Conservation (phyloP, 2,888 invertebrate genomes). For the Herminia tarsipennalis region DNA sequence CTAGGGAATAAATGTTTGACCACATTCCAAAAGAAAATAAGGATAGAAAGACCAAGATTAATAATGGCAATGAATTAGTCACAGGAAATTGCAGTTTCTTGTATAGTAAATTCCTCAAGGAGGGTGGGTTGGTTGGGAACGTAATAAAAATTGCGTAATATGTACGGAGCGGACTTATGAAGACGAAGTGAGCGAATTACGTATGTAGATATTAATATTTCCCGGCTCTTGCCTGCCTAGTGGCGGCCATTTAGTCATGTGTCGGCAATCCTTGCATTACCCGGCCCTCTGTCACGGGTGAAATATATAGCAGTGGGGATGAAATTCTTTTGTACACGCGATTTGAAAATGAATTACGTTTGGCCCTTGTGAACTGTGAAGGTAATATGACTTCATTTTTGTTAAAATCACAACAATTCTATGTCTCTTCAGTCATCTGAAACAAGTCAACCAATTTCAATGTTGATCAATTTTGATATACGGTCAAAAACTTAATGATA, state of each 20-base stretch:
- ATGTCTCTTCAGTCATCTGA: no score
- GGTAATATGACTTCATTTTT: no score
- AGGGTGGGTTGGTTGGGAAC: conserved; percentile 39
- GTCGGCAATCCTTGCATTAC: conserved; percentile 30
- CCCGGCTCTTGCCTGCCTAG: conserved; percentile 43
- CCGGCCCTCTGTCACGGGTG: conserved; percentile 30
- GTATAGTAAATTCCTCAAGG: conserved; percentile 70
- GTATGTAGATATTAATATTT: conserved; percentile 65
- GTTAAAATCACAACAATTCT: no score
- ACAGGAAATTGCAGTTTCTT: conserved; percentile 75
- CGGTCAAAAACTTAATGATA: no score
- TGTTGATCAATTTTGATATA: no score
- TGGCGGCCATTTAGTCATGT: conserved; percentile 43
- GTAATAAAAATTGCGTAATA: conserved; percentile 68
- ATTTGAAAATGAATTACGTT: not conserved
- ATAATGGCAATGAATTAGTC: conserved; percentile 72
- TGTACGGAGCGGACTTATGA: conserved; percentile 62
- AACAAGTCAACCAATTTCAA: no score
- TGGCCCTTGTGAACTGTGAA: no score
- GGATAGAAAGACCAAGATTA: conserved; percentile 69
- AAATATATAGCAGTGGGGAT: conserved; percentile 17
- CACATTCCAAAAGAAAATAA: conserved; percentile 54
- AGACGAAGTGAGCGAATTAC: conserved; percentile 66
- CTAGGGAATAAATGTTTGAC: conserved; percentile 23
- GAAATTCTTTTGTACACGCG: conserved; percentile 4